A percentile compares a stretch with the other conserved stretches of the same genome.
Conservation (phyloP, 2,113 vertebrate species). For the Prionailurus viverrinus region DNA sequence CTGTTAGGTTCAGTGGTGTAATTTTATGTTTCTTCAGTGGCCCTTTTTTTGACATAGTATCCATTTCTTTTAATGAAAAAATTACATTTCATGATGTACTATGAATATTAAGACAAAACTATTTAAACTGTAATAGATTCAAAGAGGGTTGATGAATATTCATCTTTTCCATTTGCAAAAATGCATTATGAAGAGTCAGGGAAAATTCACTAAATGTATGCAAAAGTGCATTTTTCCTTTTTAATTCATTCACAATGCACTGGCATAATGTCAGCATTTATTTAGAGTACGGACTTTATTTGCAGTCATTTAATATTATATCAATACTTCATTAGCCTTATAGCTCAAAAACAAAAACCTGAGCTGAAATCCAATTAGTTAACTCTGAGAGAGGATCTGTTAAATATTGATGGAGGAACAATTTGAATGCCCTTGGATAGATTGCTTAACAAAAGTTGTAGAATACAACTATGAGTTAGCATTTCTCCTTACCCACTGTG, state of each 20-base stretch:
- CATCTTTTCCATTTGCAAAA: constrained; percentile 78
- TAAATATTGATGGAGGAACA: constrained; percentile 76
- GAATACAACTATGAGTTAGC: constrained; percentile 62
- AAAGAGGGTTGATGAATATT: constrained; percentile 80
- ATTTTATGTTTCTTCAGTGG: constrained; percentile 69
- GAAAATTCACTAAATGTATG: constrained; percentile 75
- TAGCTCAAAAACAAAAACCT: constrained; percentile 77
- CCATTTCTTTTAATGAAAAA: constrained; percentile 77
- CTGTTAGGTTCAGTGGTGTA: constrained; percentile 68
- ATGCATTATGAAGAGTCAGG: constrained; percentile 69
- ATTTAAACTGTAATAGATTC: constrained; percentile 78
- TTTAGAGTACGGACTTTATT: constrained; percentile 77
- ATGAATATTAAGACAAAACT: constrained; percentile 81
- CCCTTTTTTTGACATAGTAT: constrained; percentile 71
- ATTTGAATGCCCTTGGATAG: constrained; percentile 73
- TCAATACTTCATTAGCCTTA: constrained; percentile 80
- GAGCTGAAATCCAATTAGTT: constrained; percentile 78
- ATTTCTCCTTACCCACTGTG: constrained; percentile 43
- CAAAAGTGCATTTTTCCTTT: constrained; percentile 74
- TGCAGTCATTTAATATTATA: constrained; percentile 77
- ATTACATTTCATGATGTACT: constrained; percentile 76
- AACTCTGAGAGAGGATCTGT: constrained; percentile 54
- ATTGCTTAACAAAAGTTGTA: constrained; percentile 64
- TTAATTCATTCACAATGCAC: constrained; percentile 69
- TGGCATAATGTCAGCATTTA: constrained; percentile 74